Evolutionary conservation across 1,140 invertebrate species (phyloP).

Genomic region (Heliconius congener): DNA sequence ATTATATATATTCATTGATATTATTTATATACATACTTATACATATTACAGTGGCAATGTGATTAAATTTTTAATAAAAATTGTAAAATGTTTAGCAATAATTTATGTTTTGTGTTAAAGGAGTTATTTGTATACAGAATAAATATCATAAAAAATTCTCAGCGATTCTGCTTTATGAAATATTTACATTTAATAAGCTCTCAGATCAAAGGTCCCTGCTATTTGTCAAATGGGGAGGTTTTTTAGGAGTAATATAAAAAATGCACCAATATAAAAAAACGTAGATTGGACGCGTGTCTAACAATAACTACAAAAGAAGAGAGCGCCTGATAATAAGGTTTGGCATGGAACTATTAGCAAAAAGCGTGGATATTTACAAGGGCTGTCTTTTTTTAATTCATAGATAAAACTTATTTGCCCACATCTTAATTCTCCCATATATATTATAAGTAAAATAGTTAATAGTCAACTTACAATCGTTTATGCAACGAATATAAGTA

Average conservation of each 20-base stretch:
- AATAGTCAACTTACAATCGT: too few species aligned
- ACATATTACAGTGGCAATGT: background rate
- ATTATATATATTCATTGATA: background rate
- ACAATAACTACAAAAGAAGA: conserved; percentile 46
- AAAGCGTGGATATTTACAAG: conserved; percentile 5
- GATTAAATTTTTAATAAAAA: background rate
- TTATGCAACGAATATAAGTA: too few species aligned
- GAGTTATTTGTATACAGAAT: conserved; percentile 9
- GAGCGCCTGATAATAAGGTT: conserved; percentile 49
- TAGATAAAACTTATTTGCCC: background rate
- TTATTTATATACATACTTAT: background rate
- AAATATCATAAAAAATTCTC: conserved; percentile 43
- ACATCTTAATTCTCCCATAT: background rate
- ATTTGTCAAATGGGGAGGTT: conserved; percentile 74
- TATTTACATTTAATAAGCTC: conserved; percentile 80
- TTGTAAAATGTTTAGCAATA: background rate
- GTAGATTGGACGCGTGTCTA: conserved; percentile 58
- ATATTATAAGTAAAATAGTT: too few species aligned
- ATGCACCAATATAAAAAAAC: conserved; percentile 37
- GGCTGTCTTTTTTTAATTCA: conserved; percentile 7
- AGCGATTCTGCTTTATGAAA: conserved; percentile 70
- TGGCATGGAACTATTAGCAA: conserved; percentile 16
- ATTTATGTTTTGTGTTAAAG: background rate
- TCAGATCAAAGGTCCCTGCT: conserved; percentile 75
- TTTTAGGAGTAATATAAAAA: conserved; percentile 52